These are phyloP conservation scores for Pseudoatta argentina DNA, from an alignment of 1,140 invertebrate genomes.

Conservation along the genomic window DNA sequence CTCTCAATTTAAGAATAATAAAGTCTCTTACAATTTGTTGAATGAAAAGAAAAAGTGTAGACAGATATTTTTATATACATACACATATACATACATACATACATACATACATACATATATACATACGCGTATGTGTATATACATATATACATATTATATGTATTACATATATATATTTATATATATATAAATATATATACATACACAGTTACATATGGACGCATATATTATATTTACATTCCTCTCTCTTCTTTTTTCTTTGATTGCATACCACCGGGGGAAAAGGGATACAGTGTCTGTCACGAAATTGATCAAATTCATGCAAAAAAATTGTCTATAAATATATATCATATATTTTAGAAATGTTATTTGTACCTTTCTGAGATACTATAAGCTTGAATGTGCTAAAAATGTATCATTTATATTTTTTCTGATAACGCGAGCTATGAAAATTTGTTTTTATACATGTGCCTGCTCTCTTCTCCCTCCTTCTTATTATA, in stretches of 20 bases:
- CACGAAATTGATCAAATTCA: conserved; percentile 59
- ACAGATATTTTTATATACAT: conserved; percentile 43
- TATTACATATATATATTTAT: not conserved
- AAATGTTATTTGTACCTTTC: conserved; percentile 54
- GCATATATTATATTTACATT: conserved; percentile 45
- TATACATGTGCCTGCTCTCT: conserved; percentile 58
- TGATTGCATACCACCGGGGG: conserved; percentile 60
- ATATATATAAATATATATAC: not conserved
- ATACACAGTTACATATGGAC: conserved; percentile 22
- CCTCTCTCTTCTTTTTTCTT: conserved; percentile 63
- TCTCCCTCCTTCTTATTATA: conserved; percentile 58
- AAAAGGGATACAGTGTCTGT: conserved; percentile 60
- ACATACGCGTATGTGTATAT: not conserved
- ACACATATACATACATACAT: not conserved
- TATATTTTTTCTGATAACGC: conserved; percentile 57
- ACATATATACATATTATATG: not conserved
- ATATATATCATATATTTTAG: conserved; percentile 46
- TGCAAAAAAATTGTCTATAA: conserved; percentile 46
- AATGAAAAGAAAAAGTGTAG: conserved; percentile 48
- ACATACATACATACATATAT: not conserved
- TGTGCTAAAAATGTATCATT: conserved; percentile 55
- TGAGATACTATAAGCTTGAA: conserved; percentile 41
- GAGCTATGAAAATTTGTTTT: conserved; percentile 56
- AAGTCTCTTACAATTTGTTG: conserved; percentile 52
- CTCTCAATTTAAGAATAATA: conserved; percentile 35